Conservation (phyloP, 2,888 invertebrate genomes). For the Agriopis marginaria region DNA sequence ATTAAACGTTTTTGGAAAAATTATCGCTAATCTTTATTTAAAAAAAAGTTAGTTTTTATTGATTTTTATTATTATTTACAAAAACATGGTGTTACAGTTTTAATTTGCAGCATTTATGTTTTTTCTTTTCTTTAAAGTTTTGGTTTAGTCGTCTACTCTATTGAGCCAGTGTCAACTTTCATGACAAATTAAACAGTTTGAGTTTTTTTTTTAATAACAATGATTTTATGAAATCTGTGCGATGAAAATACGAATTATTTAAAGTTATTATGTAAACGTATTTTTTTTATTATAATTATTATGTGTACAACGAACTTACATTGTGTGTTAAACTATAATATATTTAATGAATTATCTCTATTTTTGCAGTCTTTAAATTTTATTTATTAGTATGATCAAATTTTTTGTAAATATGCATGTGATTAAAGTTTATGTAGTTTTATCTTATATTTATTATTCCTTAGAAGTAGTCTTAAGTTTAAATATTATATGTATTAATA, state of each 20-base stretch:
- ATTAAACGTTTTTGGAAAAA: constrained; percentile 4
- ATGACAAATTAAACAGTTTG: too few relatives aligned
- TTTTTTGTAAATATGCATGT: not conserved
- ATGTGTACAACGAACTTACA: too few relatives aligned
- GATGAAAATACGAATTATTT: not conserved
- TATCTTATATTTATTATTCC: not conserved
- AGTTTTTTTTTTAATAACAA: too few relatives aligned
- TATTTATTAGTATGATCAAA: not conserved
- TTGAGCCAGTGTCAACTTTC: too few relatives aligned
- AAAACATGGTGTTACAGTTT: too few relatives aligned
- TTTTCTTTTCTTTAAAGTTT: too few relatives aligned
- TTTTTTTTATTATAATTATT: too few relatives aligned
- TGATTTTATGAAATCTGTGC: too few relatives aligned
- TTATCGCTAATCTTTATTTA: not conserved
- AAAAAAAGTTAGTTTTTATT: not conserved
- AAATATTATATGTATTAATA: not conserved
- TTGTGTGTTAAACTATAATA: not conserved
- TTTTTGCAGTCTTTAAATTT: not conserved
- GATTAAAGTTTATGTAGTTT: not conserved
- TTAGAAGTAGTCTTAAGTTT: constrained; percentile 20
- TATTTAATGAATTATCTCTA: not conserved
- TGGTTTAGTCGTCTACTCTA: too few relatives aligned
- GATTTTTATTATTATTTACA: too few relatives aligned
- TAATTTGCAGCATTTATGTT: too few relatives aligned
- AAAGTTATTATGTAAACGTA: too few relatives aligned